A percentile compares a stretch with the other conserved stretches of the same genome.
Conservation (phyloP, 37 sponge, comb jelly and placozoan species). For the Mnemiopsis leidyi region DNA sequence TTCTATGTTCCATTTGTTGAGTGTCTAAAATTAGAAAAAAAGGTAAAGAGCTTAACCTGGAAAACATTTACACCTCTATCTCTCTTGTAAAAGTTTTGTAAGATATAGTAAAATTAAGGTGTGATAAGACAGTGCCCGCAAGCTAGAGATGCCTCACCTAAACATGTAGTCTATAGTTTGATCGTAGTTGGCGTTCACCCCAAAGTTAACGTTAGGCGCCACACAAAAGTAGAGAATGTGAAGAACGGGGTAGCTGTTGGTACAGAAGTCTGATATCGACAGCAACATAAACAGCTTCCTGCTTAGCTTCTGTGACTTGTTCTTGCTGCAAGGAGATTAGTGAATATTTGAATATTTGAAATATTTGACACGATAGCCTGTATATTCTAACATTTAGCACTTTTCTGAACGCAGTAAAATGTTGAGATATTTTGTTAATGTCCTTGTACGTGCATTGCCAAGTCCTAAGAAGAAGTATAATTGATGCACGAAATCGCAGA, state of each 20-base stretch:
- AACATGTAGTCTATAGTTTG: not conserved
- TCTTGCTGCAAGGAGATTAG: not conserved
- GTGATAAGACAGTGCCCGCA: too few relatives aligned
- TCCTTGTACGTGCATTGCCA: not conserved
- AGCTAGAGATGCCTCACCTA: too few relatives aligned
- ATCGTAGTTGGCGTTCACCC: not conserved
- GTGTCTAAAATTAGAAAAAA: too few relatives aligned
- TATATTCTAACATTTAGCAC: not conserved
- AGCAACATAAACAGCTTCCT: slow-evolving; percentile 5
- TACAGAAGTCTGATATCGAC: not conserved
- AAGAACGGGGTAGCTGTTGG: slow-evolving; percentile 31
- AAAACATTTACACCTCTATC: too few relatives aligned
- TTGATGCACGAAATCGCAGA: not conserved
- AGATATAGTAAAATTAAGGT: too few relatives aligned
- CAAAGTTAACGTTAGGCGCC: not conserved
- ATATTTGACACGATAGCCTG: not conserved
- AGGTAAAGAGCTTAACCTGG: too few relatives aligned
- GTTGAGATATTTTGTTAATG: not conserved
- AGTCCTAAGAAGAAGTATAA: not conserved
- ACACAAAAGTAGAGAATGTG: slow-evolving; percentile 55
- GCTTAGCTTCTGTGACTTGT: not conserved
- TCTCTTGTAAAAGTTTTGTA: too few relatives aligned
- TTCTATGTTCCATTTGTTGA: too few relatives aligned
- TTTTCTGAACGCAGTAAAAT: too few relatives aligned
- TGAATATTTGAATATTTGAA: not conserved